Evolutionary conservation across 2,888 invertebrate genomes (phyloP).

Genomic region (Pyrochroa serraticornis): DNA sequence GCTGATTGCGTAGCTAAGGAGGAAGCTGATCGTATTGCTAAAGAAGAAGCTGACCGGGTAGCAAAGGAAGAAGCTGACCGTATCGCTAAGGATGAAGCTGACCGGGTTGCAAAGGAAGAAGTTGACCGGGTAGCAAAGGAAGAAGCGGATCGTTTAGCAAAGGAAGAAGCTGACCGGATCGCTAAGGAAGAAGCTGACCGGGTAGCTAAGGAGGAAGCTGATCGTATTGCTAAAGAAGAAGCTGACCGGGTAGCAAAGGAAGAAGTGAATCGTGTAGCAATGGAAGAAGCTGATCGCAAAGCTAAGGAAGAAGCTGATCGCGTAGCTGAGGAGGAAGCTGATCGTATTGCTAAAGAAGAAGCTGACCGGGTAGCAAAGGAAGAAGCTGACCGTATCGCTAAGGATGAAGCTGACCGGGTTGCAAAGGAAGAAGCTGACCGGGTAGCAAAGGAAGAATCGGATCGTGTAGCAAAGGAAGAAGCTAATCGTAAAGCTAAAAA

Average conservation of each 20-base stretch:
- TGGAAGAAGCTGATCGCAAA: constrained; percentile 18
- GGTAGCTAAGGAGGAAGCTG: constrained; percentile 26
- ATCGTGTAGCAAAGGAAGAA: too few relatives aligned
- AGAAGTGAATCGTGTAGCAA: too few relatives aligned
- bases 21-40: constrained; percentile 34
- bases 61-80: constrained; percentile 28
- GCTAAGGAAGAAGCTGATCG: constrained; percentile 27
- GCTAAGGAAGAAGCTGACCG: constrained; percentile 29
- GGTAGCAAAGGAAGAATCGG: too few relatives aligned
- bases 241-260: constrained; percentile 29
- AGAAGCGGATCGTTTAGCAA: too few relatives aligned
- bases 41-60: constrained; percentile 13
- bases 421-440: too few relatives aligned
- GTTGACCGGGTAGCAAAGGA: too few relatives aligned
- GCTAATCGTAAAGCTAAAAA: too few relatives aligned
- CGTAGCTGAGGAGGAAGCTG: constrained; percentile 20
- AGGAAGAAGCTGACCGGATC: constrained; percentile 15
- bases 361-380: too few relatives aligned
- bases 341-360: constrained; percentile 30
- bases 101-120: too few relatives aligned
- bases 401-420: too few relatives aligned
- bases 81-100: constrained; percentile 26
- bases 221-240: constrained; percentile 33
- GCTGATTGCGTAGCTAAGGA: constrained; percentile 5
- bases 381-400: too few relatives aligned